Evolutionary conservation across 1,140 invertebrate species (phyloP), one percentile per base, ranked within the genome.

Genomic region (Orius insidiosus): DNA sequence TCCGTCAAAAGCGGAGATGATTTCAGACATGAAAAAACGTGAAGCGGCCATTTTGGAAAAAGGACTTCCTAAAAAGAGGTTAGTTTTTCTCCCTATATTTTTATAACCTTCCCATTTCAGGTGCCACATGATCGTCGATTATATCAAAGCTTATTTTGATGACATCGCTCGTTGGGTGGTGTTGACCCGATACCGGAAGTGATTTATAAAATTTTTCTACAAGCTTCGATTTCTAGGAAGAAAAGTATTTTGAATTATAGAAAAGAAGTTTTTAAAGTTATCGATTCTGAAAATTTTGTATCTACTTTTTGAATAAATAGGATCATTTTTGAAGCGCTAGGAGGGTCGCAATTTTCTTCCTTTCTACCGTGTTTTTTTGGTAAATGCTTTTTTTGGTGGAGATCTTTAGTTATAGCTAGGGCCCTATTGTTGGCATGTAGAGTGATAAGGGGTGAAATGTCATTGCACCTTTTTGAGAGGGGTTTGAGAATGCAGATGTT

Each of bases 1-100:
- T 8, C 77, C 76, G 1, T 52, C 59, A 6, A 56, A 60, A 51
- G 60, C 66, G 31, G 56, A 65, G 49, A 72, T 75, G 71, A 49
- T 59, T 9, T 50, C 53, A 34, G 69, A 71, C 38, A 61, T 61
- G 6, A 54, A 64, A 47, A 40, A 70, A 15, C 19, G 61, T 19
- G 24, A 56, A 34, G 16, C 48, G 10, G 47, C 59, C 14, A 10
- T 7, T 33, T 33, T 53, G 3, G 40, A 58, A 18, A 42, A 40
- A n/a, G 63, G 63, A 2, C 39, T 63, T 5, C 57, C 60, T 14
- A 67, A 53, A 40, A 40, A 18, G 10, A 6, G 18, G 38, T 40
- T 10, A 38, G 36, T 11, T 36, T 36, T 13, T 36, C 14, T 13
- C 3, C 9, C 7, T 24, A 4, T 36, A 36, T 4, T 36, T 36